phyloP scores from a whole-genome alignment of 2,888 invertebrate genomes.

The Cybosia mesomella region DNA sequence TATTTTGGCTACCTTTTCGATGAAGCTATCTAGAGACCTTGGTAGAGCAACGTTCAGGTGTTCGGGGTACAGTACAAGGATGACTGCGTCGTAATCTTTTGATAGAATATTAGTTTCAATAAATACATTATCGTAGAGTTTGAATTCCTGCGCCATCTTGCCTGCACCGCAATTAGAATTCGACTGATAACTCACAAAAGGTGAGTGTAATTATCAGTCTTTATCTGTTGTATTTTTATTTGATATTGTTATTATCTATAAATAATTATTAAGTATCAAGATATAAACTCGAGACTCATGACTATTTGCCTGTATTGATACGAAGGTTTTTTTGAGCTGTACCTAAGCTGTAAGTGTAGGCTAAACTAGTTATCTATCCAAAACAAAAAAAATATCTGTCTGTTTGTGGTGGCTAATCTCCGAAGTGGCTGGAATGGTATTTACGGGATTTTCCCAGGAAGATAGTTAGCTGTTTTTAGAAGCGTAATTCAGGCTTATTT shows the following conservation, averaged over 20 bases:
- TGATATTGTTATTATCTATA: slow-evolving; percentile 14
- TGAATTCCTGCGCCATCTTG: slow-evolving; percentile 55
- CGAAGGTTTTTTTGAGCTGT: not conserved
- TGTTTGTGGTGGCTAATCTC: no score
- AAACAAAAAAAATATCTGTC: no score
- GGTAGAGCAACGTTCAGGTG: slow-evolving; percentile 79
- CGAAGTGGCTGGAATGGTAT: no score
- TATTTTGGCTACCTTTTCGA: slow-evolving; percentile 64
- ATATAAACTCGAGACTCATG: not conserved
- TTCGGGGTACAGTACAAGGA: slow-evolving; percentile 86
- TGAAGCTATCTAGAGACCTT: slow-evolving; percentile 71
- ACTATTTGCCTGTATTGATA: not conserved
- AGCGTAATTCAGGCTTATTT: no score
- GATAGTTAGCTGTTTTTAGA: no score
- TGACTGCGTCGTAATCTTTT: slow-evolving; percentile 88
- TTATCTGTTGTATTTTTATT: slow-evolving; percentile 20
- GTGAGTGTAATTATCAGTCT: slow-evolving; percentile 9
- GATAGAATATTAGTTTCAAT: slow-evolving; percentile 79
- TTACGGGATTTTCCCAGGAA: no score
- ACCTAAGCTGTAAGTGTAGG: no score
- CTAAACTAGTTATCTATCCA: no score
- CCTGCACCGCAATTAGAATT: not conserved
- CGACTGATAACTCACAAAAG: slow-evolving; percentile 14
- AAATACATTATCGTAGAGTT: slow-evolving; percentile 78
- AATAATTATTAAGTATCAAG: slow-evolving; percentile 5